Evolutionary conservation across 2,888 invertebrate species (phyloP).

Genomic region (Cataglyphis cursor): DNA sequence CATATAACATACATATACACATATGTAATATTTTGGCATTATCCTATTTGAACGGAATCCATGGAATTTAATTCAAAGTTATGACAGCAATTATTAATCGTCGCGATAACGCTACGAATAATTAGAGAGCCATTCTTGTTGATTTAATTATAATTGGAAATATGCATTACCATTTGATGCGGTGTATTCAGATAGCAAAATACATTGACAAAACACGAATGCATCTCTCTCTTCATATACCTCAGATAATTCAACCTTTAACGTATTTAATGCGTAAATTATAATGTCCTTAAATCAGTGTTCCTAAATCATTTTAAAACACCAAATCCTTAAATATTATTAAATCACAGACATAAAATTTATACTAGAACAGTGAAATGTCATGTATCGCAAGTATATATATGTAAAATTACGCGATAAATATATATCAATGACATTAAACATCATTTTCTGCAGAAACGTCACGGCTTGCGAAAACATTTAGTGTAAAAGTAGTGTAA

Average conservation of each 20-base stretch:
- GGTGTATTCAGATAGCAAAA: not conserved
- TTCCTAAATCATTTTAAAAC: too few species aligned
- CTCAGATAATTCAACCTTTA: not conserved
- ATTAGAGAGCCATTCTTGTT: slow-evolving; percentile 14
- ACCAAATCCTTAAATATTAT: not conserved
- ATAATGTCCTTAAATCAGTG: too few species aligned
- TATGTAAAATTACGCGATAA: not conserved
- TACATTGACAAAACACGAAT: not conserved
- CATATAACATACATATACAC: not conserved
- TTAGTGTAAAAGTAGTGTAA: not conserved
- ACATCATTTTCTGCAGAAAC: not conserved
- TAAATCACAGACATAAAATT: not conserved
- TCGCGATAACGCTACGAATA: not conserved
- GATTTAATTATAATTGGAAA: slow-evolving; percentile 31
- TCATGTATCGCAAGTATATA: not conserved
- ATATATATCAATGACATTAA: slow-evolving; percentile 9
- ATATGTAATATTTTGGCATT: not conserved
- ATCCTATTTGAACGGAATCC: not conserved
- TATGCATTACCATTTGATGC: slow-evolving; percentile 4
- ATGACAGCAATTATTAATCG: not conserved
- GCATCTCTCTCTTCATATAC: not conserved
- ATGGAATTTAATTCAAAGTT: not conserved
- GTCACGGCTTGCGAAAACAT: not conserved
- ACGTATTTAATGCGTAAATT: not conserved
- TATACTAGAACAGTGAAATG: not conserved